Base-by-base conservation (phyloP, 2,888 invertebrate genomes). In the Pseudococcus jackbeardsleyi region DNA sequence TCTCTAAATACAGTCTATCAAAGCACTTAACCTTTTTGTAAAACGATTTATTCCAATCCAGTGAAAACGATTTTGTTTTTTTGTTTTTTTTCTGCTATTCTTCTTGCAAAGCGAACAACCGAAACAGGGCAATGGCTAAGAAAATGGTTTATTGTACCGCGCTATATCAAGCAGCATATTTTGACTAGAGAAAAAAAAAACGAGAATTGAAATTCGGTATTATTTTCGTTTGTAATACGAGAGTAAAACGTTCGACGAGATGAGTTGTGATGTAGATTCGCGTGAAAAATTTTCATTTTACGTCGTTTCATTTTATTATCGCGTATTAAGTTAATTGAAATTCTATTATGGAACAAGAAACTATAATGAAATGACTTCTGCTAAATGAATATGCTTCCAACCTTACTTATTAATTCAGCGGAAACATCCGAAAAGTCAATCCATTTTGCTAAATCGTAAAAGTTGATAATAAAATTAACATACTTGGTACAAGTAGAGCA, bases 41-140 rank as follows among this genome's bases (percentile, higher is more conserved):
- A 72, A 72, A 72, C 68, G 68, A 72, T 72, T 72, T 72, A 72
- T 72, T 72, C 68, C 68, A 72, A 72, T 72, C 68, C 68, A 72
- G 33, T 72, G 68, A 72, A 33, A 72, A 72, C 68, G 68, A 72
- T 72, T 72, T 72, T 72, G 68, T 72, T 72, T 72, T 33, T 12
- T 72, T n/a, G n/a, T 26, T 26, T 33, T 72, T 26, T 33, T 33
- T 72, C 12, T 72, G 26, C 26, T 33, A 33, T 33, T 33, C 26
- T 72, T 72, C 9, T 72, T 19, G 9, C 26, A 11, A 26, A 72
- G 11, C 7, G 33, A 72, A 33, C 26, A 72, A 72, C 68, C 68
- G 15, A 72, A 72, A 72, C 68, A 26, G 68, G 68, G 33, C 68
- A 72, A 33, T 33, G 33, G 22, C 12, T 72, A 26, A 26, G 68